Evolutionary conservation across 2,797 vertebrate species (phyloP).

Genomic region (Aplochiton taeniatus): DNA sequence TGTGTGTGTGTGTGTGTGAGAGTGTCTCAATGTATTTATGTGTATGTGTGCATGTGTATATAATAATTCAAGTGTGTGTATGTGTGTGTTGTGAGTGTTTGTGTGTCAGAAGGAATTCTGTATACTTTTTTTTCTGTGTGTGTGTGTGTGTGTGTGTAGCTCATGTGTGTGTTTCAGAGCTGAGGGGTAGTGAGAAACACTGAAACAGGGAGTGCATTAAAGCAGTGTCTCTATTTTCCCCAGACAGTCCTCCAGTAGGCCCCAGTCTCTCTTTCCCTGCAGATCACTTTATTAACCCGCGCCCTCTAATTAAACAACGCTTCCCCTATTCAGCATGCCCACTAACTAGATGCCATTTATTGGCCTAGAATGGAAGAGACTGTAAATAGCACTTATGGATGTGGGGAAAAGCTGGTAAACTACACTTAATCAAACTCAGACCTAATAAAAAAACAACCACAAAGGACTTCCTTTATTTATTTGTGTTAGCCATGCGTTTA

Average conservation of each 20-base stretch:
- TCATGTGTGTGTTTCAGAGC: slow-evolving; percentile 23
- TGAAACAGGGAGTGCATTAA: slow-evolving; percentile 54
- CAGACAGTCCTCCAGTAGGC: slow-evolving; percentile 49
- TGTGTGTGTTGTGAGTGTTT: not conserved
- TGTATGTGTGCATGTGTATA: slow-evolving; percentile 10
- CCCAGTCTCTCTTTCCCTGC: slow-evolving; percentile 35
- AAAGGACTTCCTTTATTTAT: too few relatives aligned
- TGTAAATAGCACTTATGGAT: slow-evolving; percentile 35
- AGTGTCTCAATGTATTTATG: slow-evolving; percentile 23
- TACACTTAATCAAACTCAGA: too few relatives aligned
- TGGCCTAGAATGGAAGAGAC: slow-evolving; percentile 51
- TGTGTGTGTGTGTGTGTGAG: slow-evolving; percentile 5
- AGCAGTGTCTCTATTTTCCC: slow-evolving; percentile 49
- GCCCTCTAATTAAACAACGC: slow-evolving; percentile 68
- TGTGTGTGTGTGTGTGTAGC: not conserved
- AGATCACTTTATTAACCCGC: slow-evolving; percentile 70
- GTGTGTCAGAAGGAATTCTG: too few relatives aligned
- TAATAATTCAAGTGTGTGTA: not conserved
- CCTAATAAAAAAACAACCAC: too few relatives aligned
- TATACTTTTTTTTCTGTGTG: not conserved
- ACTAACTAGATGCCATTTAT: slow-evolving; percentile 62
- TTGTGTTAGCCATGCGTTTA: too few relatives aligned
- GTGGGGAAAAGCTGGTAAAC: not conserved
- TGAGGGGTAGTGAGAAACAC: slow-evolving; percentile 26
- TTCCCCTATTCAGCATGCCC: slow-evolving; percentile 24